Conservation (phyloP, 2,888 invertebrate species). For the Cistogaster globosa region DNA sequence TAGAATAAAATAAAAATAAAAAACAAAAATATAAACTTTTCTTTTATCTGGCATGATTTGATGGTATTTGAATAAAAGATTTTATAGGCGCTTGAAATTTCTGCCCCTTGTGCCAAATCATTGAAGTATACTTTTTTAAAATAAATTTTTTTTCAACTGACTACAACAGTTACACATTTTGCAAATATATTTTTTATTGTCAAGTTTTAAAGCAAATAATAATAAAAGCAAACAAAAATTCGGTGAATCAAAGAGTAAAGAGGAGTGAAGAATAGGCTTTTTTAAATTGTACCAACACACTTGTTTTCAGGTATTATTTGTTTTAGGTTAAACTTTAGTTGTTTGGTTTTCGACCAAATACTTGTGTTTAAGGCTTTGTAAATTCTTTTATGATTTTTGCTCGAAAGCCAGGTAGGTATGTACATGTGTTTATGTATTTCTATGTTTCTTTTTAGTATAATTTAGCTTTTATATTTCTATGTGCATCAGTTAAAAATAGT, state of each 20-base stretch:
- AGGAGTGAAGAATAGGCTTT: not conserved
- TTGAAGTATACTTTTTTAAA: slow-evolving; percentile 29
- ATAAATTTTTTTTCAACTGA: no score
- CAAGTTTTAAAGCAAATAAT: slow-evolving; percentile 26
- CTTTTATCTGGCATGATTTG: slow-evolving; percentile 31
- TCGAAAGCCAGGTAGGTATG: slow-evolving; percentile 9
- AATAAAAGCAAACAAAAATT: not conserved
- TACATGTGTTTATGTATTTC: not conserved
- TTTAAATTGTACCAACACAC: not conserved
- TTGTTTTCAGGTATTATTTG: slow-evolving; percentile 34
- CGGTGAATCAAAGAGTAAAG: not conserved
- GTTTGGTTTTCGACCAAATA: slow-evolving; percentile 9
- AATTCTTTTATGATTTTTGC: not conserved
- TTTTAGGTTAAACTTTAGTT: not conserved
- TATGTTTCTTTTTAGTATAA: not conserved
- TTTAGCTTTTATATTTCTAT: not conserved
- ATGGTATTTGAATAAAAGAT: slow-evolving; percentile 62
- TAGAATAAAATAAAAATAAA: not conserved
- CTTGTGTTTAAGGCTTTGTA: slow-evolving; percentile 8
- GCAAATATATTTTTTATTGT: slow-evolving; percentile 46
- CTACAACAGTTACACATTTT: slow-evolving; percentile 28
- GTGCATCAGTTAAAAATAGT: not conserved
- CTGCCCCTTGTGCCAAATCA: slow-evolving; percentile 62
- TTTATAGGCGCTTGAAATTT: slow-evolving; percentile 44
- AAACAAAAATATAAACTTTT: not conserved